phyloP scores from a whole-genome alignment of 2,797 vertebrate species.

The Nasua narica region DNA sequence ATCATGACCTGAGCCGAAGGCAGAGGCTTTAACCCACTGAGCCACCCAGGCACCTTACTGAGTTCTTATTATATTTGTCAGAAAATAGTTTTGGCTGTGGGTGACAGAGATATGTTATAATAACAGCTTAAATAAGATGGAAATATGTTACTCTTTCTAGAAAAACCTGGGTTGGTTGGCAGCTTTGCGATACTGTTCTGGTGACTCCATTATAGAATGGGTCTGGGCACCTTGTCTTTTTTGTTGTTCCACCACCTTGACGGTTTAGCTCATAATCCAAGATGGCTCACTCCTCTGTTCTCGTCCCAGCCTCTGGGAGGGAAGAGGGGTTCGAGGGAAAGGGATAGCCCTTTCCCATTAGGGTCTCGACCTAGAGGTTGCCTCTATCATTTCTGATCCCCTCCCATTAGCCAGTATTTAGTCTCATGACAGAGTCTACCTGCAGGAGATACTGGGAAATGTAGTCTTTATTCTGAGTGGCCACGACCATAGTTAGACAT shows the following conservation, averaged over 20 bases:
- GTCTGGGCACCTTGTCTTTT: neutral
- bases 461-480: neutral
- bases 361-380: neutral
- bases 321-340: neutral
- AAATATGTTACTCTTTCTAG: neutral
- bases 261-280: neutral
- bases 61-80: neutral
- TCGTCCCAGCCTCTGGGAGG: neutral
- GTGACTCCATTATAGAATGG: neutral
- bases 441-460: neutral
- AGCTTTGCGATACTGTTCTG: neutral
- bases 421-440: neutral
- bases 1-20: too few relatives aligned
- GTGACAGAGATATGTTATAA: neutral
- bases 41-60: neutral
- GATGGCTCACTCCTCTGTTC: neutral
- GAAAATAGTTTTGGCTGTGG: neutral
- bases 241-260: neutral
- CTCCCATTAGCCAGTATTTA: neutral
- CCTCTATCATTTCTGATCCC: neutral
- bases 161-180: neutral
- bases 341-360: neutral
- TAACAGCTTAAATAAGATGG: neutral
- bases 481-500: neutral
- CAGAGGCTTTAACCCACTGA: too few relatives aligned